phyloP scores from a whole-genome alignment of 2,888 invertebrate genomes.

The Hyalella azteca region DNA sequence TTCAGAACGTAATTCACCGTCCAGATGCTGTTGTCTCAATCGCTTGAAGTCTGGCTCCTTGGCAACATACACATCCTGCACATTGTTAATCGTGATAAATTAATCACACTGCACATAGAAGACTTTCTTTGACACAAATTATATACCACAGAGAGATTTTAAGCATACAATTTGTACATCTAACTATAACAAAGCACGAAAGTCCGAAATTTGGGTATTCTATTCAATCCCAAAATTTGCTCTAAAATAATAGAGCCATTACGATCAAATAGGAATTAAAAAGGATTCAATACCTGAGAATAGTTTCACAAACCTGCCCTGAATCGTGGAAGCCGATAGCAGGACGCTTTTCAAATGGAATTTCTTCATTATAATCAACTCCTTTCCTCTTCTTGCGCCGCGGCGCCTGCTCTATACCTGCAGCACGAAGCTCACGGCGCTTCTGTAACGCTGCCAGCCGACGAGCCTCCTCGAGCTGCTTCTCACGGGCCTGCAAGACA shows the following conservation, averaged over 20 bases:
- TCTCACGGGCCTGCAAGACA: conserved; percentile 78
- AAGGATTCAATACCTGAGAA: not conserved
- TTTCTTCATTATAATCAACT: conserved; percentile 95
- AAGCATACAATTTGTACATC: too few species aligned
- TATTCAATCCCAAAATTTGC: too few species aligned
- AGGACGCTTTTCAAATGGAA: conserved; percentile 95
- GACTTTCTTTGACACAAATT: not conserved
- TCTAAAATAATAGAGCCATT: too few species aligned
- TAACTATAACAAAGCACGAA: too few species aligned
- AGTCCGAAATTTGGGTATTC: too few species aligned
- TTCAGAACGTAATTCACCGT: conserved; percentile 88
- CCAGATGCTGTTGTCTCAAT: conserved; percentile 88
- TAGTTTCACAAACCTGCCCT: conserved; percentile 65
- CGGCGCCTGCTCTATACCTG: conserved; percentile 77
- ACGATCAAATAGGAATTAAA: not conserved
- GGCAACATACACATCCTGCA: conserved; percentile 73
- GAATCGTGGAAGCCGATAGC: conserved; percentile 95
- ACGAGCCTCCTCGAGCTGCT: conserved; percentile 96
- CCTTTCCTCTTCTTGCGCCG: conserved; percentile 73
- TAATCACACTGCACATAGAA: not conserved
- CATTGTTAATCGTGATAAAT: not conserved
- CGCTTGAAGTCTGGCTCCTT: conserved; percentile 87
- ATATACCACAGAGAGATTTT: not conserved
- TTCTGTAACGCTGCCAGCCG: conserved; percentile 96
- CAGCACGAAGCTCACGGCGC: conserved; percentile 94